Conservation (phyloP, 2,888 invertebrate species). For the Idaea biselata region DNA sequence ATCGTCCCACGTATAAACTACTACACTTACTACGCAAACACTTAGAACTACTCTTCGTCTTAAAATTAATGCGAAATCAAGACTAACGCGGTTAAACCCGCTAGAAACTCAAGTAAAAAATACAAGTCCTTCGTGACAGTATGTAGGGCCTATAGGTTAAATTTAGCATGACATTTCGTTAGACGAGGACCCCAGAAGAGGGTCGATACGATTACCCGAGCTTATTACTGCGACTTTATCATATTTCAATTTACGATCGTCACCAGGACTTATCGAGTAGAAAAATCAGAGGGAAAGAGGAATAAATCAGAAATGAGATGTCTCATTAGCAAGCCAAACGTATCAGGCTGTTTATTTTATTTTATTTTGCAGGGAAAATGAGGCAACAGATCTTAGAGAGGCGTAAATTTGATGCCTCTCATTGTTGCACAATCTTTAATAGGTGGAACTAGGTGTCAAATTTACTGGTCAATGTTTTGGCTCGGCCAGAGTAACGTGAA, state of each 20-base stretch:
- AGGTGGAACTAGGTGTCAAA: too few species aligned
- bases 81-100: too few species aligned
- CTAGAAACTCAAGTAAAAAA: too few species aligned
- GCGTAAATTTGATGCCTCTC: conserved; percentile 11
- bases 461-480: too few species aligned
- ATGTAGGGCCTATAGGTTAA: conserved; percentile 23
- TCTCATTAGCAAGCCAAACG: conserved; percentile 58
- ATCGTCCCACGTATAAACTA: too few species aligned
- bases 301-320: conserved; percentile 74
- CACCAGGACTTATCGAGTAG: conserved; percentile 75
- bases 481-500: too few species aligned
- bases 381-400: conserved; percentile 12
- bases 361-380: not conserved
- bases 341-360: conserved; percentile 10
- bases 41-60: too few species aligned
- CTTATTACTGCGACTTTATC: conserved; percentile 78
- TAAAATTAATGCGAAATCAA: too few species aligned
- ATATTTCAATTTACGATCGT: conserved; percentile 81
- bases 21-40: too few species aligned
- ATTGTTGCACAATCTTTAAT: not conserved
- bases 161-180: conserved; percentile 39
- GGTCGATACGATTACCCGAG: conserved; percentile 66
- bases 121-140: not conserved
- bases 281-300: conserved; percentile 70
- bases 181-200: conserved; percentile 47